Percentiles rank a stretch among this genome's conserved stretches.
Conservation (phyloP, 2,797 vertebrate genomes). For the Aphelocoma californica region DNA sequence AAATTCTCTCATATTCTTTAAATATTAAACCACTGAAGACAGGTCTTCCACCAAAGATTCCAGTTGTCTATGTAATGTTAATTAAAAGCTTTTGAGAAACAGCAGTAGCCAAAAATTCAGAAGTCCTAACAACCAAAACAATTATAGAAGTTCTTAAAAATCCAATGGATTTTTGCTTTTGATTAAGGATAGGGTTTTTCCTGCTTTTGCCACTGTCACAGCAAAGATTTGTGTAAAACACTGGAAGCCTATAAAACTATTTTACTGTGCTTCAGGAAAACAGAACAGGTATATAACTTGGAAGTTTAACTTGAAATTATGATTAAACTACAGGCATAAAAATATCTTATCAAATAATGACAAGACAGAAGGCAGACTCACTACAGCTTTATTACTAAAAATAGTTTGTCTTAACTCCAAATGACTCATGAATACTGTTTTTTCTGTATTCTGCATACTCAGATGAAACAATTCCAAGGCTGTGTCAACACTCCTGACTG, state of each 20-base stretch:
- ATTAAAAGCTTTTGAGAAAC: not conserved
- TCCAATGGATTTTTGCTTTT: not conserved
- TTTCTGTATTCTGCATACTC: not conserved
- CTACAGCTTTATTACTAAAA: not conserved
- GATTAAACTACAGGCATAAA: not conserved
- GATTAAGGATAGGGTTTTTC: not conserved
- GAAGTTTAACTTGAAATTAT: not conserved
- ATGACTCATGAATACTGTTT: not conserved
- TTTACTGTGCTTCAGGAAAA: not conserved
- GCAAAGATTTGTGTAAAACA: not conserved
- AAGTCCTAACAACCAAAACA: not conserved
- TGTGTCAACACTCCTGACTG: not conserved
- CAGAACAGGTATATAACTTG: not conserved
- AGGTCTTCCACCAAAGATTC: not conserved
- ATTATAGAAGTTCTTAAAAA: not conserved
- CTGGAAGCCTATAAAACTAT: not conserved
- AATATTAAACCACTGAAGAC: not conserved
- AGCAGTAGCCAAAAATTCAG: not conserved
- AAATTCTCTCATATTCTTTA: not conserved
- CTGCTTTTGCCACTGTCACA: not conserved
- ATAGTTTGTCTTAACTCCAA: not conserved
- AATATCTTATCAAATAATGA: not conserved
- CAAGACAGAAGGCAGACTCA: not conserved
- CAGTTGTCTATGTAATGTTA: not conserved
- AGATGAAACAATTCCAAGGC: not conserved